Conservation (phyloP, 2,113 vertebrate genomes). For the Promerops cafer region DNA sequence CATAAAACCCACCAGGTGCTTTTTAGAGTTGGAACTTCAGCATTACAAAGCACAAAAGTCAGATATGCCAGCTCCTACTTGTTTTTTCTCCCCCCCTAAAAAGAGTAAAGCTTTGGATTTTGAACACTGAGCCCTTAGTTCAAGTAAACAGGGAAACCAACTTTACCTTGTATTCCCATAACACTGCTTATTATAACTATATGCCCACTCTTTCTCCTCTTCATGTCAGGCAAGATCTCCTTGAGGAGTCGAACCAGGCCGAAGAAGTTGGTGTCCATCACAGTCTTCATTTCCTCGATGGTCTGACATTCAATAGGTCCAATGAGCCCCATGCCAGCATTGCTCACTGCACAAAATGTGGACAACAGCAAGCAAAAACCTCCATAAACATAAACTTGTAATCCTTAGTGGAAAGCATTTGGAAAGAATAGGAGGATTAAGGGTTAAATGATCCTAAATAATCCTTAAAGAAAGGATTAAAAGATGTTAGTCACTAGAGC, state of each 20-base stretch:
- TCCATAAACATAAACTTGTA: neutral
- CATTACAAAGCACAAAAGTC: neutral
- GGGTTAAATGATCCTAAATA: neutral
- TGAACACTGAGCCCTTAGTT: neutral
- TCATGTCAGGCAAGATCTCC: slow-evolving; percentile 85
- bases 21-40: neutral
- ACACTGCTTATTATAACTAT: slow-evolving; percentile 87
- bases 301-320: slow-evolving; percentile 85
- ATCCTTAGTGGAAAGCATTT: neutral
- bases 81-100: neutral
- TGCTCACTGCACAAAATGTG: slow-evolving; percentile 74
- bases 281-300: slow-evolving; percentile 81
- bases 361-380: neutral
- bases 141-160: neutral
- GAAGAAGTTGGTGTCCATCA: slow-evolving; percentile 90
- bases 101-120: neutral
- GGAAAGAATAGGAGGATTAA: neutral
- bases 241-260: slow-evolving; percentile 82
- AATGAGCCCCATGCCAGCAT: slow-evolving; percentile 84
- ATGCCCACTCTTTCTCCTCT: slow-evolving; percentile 80
- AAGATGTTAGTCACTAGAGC: neutral
- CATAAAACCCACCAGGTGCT: neutral
- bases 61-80: neutral
- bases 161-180: slow-evolving; percentile 84
- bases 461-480: neutral